Conservation (phyloP, 1,140 invertebrate species). For the Cydia amplana region DNA sequence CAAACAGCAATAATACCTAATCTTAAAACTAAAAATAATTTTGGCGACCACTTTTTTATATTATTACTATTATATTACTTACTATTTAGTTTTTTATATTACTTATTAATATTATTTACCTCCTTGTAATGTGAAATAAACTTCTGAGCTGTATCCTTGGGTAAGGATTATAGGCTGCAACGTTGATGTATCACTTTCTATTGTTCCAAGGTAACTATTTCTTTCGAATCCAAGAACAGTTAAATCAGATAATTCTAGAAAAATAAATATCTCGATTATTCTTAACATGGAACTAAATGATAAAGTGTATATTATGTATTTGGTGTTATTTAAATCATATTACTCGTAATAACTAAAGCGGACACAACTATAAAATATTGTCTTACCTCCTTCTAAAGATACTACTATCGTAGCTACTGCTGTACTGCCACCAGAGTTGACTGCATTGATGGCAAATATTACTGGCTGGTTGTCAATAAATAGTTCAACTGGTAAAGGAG, state of each 20-base stretch:
- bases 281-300: not conserved
- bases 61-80: too few species aligned
- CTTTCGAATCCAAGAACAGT: constrained; percentile 37
- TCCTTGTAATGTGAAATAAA: constrained; percentile 36
- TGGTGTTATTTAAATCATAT: not conserved
- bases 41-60: constrained; percentile 14
- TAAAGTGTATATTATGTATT: constrained; percentile 8
- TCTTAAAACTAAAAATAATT: too few species aligned
- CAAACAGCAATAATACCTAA: too few species aligned
- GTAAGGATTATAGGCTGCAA: constrained; percentile 30
- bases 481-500: not conserved
- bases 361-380: not conserved
- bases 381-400: constrained; percentile 14
- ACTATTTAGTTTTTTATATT: too few species aligned
- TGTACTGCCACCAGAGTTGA: constrained; percentile 2
- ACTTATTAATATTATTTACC: constrained; percentile 32
- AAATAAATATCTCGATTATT: not conserved
- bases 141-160: constrained; percentile 30
- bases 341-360: not conserved
- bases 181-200: constrained; percentile 25
- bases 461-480: constrained; percentile 1
- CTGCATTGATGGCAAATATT: constrained; percentile 2
- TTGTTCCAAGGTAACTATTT: constrained; percentile 36
- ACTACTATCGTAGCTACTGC: constrained; percentile 14
- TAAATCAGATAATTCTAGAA: constrained; percentile 19